Evolutionary conservation across 2,113 vertebrate species (phyloP), one percentile per base, ranked within the genome.

Genomic region (Limanda limanda): DNA sequence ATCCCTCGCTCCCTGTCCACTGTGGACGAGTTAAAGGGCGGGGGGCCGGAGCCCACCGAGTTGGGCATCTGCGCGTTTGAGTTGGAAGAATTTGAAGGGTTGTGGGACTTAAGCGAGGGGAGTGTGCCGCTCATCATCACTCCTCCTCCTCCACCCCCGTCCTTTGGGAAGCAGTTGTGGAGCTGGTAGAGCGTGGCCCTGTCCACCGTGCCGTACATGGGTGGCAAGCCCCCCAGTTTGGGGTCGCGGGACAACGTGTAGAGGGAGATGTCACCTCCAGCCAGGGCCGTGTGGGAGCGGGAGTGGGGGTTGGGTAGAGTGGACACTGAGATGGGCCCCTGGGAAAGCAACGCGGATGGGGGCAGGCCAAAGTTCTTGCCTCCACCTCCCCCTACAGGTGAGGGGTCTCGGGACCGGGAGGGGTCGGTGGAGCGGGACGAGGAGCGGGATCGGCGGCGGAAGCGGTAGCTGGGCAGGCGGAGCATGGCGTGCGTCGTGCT

Each of bases 141-240:
- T 4, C 85, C 86, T 25, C 85, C 86, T 25, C 92, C 85, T 17
- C 88, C 88, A 1, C 86, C 86, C 6, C 92, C 91, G 37, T 97
- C 96, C 90, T 97, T 97, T 61, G 96, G 94, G 86, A 97, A 97
- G 93, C 96, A 95, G 89, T 97, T 97, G 94, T 97, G 96, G 74
- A 97, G 94, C 88, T 97, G 96, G 90, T 97, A 96, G 71, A 97
- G 95, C 0, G 94, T 94, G 89, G 95, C 95, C 35, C 95, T 92
- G 89, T 95, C 95, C 83, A 95, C 95, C 25, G 95, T 95, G 61
- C 95, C 94, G 15, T 95, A 95, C 88, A 95, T 89, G 72, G 86
- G 95, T 5, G 89, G 94, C 77, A 96, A 89, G 59, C 95, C 95
- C 13, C 94, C 94, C 54, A 96, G 92, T 80, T 96, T 96, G 87